phyloP scores from a whole-genome alignment of 2,797 vertebrate species.

The Neopelma chrysocephalum region DNA sequence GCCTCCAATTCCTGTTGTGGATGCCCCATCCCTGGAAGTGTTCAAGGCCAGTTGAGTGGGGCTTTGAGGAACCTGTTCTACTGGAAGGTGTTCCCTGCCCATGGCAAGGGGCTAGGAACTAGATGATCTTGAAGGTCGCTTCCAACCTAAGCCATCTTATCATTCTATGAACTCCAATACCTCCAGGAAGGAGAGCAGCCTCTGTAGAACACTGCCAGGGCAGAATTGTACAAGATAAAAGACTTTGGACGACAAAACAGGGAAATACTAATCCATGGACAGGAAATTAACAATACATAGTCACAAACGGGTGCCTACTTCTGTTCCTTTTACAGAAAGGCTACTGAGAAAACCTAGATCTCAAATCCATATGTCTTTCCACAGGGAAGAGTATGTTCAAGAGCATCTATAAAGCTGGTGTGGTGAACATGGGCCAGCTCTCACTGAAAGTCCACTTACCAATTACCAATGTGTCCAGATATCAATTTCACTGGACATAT shows the following conservation, averaged over 20 bases:
- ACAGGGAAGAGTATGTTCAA: neutral
- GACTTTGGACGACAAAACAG: fast-evolving
- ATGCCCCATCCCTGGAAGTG: neutral
- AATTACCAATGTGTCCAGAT: neutral
- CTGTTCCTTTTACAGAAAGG: neutral
- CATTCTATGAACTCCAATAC: neutral
- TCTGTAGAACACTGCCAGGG: neutral
- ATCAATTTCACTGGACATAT: neutral
- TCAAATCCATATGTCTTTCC: neutral
- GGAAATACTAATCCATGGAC: neutral
- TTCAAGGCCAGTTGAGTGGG: neutral
- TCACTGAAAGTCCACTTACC: neutral
- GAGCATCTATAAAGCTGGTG: neutral
- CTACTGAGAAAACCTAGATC: neutral
- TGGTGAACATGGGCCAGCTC: neutral
- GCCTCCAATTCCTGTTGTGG: neutral
- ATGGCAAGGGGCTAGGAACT: neutral
- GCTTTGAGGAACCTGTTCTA: neutral
- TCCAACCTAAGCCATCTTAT: neutral
- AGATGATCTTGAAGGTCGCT: neutral
- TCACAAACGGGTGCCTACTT: neutral
- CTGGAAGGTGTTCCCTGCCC: neutral
- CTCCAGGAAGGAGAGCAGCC: neutral
- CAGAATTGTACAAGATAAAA: neutral
- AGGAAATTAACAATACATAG: neutral